Evolutionary conservation across 2,797 vertebrate species (phyloP).

Genomic region (Paratrypauchen microcephalus): DNA sequence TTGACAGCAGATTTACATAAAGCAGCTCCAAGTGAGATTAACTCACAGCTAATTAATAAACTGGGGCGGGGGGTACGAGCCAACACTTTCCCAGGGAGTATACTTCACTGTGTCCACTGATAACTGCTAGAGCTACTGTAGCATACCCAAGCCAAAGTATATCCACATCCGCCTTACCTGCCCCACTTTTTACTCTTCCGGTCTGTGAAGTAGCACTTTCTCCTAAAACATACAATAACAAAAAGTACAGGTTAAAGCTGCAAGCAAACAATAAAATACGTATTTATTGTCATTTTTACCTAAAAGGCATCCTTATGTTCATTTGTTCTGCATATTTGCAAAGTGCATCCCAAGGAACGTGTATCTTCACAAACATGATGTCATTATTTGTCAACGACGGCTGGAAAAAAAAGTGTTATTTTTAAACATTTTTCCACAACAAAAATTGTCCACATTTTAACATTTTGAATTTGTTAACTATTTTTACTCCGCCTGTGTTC

Average conservation of each 20-base stretch:
- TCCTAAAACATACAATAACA: conserved; percentile 83
- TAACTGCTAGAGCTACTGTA: conserved; percentile 12
- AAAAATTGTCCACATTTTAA: background rate
- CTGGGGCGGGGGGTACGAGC: background rate
- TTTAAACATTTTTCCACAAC: too few relatives aligned
- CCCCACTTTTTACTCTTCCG: conserved; percentile 91
- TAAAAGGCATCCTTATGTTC: conserved; percentile 99
- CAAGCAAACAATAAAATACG: background rate
- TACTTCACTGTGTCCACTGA: conserved; percentile 14
- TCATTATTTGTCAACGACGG: conserved; percentile 93
- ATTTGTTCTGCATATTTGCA: conserved; percentile 98
- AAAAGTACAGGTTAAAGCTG: conserved; percentile 16
- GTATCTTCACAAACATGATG: conserved; percentile 98
- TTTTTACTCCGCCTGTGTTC: background rate
- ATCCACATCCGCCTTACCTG: conserved; percentile 78
- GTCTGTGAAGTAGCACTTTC: conserved; percentile 97
- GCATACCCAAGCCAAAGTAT: conserved; percentile 14
- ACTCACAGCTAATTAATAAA: conserved; percentile 9
- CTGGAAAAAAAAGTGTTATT: conserved; percentile 64
- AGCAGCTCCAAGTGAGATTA: conserved; percentile 1
- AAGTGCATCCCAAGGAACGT: conserved; percentile 93
- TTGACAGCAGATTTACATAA: background rate
- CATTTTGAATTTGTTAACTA: background rate
- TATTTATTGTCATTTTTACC: conserved; percentile 70
- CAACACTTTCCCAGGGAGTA: conserved; percentile 15